Conservation (phyloP, 1,140 invertebrate species). For the Drosophila ananassae region DNA sequence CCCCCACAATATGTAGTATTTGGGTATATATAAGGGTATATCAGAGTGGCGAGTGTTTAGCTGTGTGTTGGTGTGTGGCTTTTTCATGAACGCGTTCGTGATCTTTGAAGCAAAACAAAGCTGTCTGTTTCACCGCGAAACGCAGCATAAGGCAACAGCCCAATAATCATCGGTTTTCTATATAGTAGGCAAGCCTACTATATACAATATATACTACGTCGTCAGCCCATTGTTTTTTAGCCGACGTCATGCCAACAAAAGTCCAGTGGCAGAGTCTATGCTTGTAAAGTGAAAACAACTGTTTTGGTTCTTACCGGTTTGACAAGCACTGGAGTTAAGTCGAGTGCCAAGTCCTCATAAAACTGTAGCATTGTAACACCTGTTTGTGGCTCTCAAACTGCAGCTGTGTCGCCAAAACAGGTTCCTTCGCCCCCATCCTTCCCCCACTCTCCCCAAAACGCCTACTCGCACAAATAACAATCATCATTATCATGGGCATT, state of each 20-base stretch:
- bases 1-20: slow-evolving; percentile 30
- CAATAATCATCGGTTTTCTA: slow-evolving; percentile 42
- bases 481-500: slow-evolving; percentile 45
- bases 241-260: slow-evolving; percentile 68
- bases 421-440: slow-evolving; percentile 10
- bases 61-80: slow-evolving; percentile 40
- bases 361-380: slow-evolving; percentile 43
- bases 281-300: slow-evolving; percentile 61
- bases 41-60: not conserved
- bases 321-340: slow-evolving; percentile 58
- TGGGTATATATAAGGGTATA: slow-evolving; percentile 10
- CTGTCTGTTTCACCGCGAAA: slow-evolving; percentile 67
- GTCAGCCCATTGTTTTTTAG: slow-evolving; percentile 25
- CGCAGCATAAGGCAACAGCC: slow-evolving; percentile 41
- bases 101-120: slow-evolving; percentile 82
- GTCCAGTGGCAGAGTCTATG: slow-evolving; percentile 36
- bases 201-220: not conserved
- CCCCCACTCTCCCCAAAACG: not conserved
- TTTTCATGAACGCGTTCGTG: slow-evolving; percentile 82
- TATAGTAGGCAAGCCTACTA: not conserved
- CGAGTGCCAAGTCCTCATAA: slow-evolving; percentile 2
- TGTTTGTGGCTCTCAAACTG: slow-evolving; percentile 47
- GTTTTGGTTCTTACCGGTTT: slow-evolving; percentile 35
- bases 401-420: slow-evolving; percentile 18
- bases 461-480: slow-evolving; percentile 28